Percentiles rank a stretch among this genome's conserved stretches.
These are phyloP conservation scores for Prosopocoilus inquinatus DNA, from an alignment of 2,888 invertebrate genomes.

Conservation along the genomic window DNA sequence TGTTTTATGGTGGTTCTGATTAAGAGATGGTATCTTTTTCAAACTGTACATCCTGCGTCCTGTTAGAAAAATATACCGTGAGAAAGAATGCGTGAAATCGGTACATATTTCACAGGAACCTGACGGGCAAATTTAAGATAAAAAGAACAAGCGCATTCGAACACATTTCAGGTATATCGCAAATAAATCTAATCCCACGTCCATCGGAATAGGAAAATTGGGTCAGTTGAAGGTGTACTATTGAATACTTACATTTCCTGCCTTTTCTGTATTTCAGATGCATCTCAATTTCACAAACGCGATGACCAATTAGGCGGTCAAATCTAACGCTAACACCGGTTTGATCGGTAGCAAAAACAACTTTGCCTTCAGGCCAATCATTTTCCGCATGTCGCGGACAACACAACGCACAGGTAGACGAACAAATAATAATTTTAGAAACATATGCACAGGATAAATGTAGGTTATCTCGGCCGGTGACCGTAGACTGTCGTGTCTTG, in stretches of 20 bases:
- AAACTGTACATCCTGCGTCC: background rate
- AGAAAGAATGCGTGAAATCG: background rate
- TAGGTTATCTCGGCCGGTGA: constrained; percentile 37
- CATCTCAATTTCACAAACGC: constrained; percentile 12
- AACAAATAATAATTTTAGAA: constrained; percentile 28
- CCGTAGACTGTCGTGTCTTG: constrained; percentile 34
- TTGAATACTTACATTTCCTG: constrained; percentile 19
- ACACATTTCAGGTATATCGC: background rate
- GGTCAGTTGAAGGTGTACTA: constrained; percentile 35
- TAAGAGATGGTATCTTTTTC: too few relatives aligned
- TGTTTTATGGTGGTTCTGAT: too few relatives aligned
- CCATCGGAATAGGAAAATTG: constrained; percentile 34
- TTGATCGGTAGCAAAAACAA: background rate
- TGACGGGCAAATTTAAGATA: too few relatives aligned
- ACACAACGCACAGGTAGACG: constrained; percentile 13
- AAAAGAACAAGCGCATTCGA: background rate
- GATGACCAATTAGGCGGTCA: background rate
- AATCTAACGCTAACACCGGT: background rate
- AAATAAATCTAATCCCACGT: constrained; percentile 26
- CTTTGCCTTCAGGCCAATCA: background rate
- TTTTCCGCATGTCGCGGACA: background rate
- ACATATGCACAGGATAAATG: constrained; percentile 33
- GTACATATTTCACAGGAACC: too few relatives aligned
- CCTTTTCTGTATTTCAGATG: constrained; percentile 10
- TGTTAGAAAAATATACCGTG: background rate